phyloP scores from a whole-genome alignment of 2,888 invertebrate genomes.

The Ommatoiulus sabulosus region DNA sequence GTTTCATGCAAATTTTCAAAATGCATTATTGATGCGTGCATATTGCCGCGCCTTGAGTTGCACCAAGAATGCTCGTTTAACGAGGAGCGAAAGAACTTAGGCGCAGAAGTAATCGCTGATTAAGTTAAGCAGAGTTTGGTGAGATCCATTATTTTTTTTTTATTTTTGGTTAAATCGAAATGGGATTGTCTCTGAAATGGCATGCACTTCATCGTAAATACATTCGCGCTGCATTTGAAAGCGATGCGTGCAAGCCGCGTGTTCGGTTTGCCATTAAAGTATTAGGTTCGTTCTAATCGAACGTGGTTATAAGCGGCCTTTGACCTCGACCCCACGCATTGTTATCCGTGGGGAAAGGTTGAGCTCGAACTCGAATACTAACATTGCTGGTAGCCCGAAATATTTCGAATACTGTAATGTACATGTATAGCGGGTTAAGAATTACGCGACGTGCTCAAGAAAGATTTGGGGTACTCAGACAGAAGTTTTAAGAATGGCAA shows the following conservation, averaged over 20 bases:
- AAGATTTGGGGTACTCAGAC: no score
- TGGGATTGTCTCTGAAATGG: not conserved
- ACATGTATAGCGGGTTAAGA: no score
- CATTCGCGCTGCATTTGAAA: not conserved
- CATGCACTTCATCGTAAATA: not conserved
- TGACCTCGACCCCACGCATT: not conserved
- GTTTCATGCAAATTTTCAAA: constrained; percentile 19
- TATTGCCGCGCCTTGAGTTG: not conserved
- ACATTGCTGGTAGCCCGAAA: no score
- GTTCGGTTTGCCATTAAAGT: not conserved
- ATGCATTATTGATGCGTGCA: not conserved
- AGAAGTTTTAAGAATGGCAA: no score
- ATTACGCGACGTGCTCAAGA: no score
- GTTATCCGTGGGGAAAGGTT: not conserved
- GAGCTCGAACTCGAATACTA: not conserved
- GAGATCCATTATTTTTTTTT: not conserved
- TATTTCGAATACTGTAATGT: no score
- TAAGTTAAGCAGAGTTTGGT: not conserved
- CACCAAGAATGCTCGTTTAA: not conserved
- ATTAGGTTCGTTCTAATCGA: constrained; percentile 1
- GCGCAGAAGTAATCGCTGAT: not conserved
- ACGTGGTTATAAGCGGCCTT: not conserved
- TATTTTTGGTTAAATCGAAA: not conserved
- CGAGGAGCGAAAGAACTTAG: no score
- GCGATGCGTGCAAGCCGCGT: not conserved